Percentiles rank a stretch among this genome's conserved stretches.
phyloP scores from a whole-genome alignment of 2,888 invertebrate species.

The Hypomecis punctinalis region DNA sequence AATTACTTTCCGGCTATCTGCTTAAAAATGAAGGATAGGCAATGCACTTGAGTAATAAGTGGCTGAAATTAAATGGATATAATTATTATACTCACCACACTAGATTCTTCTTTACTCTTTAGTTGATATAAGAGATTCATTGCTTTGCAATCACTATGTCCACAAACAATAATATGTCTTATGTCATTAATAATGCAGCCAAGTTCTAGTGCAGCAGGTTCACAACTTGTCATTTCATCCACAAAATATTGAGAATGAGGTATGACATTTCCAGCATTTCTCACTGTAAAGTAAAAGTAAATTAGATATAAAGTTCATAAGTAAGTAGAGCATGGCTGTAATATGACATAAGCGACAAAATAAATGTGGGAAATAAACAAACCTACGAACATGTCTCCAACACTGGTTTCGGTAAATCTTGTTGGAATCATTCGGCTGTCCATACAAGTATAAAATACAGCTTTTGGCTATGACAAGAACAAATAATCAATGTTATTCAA shows the following conservation, averaged over 20 bases:
- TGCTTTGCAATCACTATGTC: slow-evolving; percentile 99
- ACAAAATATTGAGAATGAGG: slow-evolving; percentile 95
- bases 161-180: slow-evolving; percentile 96
- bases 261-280: slow-evolving; percentile 98
- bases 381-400: slow-evolving; percentile 99
- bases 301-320: background rate
- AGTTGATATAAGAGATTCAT: slow-evolving; percentile 96
- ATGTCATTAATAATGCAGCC: slow-evolving; percentile 97
- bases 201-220: slow-evolving; percentile 97
- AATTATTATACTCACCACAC: slow-evolving; percentile 58
- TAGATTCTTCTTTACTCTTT: slow-evolving; percentile 90
- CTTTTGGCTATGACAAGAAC: slow-evolving; percentile 91
- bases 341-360: no score
- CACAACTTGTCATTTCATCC: slow-evolving; percentile 95
- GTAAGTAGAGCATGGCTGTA: background rate
- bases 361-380: slow-evolving; percentile 54
- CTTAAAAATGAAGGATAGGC: no score
- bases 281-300: slow-evolving; percentile 85
- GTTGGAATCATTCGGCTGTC: slow-evolving; percentile 99
- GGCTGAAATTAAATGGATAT: background rate
- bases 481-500: slow-evolving; percentile 8
- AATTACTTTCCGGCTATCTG: no score
- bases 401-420: slow-evolving; percentile 96
- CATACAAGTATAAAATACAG: slow-evolving; percentile 99
- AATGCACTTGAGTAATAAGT: no score